Percentiles rank a stretch among this genome's conserved stretches.
These are phyloP conservation scores for Rhodeus uyekii DNA, from an alignment of 2,797 vertebrate genomes.

Conservation along the genomic window DNA sequence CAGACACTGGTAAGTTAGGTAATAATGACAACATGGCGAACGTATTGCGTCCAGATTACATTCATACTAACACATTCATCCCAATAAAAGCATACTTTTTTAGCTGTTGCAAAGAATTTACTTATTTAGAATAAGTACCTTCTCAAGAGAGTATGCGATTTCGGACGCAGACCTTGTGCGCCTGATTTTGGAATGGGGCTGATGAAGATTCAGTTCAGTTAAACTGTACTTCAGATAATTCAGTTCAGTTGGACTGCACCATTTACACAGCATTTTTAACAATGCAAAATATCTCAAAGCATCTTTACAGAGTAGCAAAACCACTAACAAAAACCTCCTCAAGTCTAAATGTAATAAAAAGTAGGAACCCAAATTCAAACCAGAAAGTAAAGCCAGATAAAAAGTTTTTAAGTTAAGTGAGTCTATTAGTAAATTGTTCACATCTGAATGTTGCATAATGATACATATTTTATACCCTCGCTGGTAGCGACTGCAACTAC, in stretches of 20 bases:
- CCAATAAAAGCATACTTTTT: neutral
- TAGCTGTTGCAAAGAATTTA: neutral
- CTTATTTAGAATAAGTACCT: too few species aligned
- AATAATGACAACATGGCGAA: neutral
- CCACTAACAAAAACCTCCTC: neutral
- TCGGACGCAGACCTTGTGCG: neutral
- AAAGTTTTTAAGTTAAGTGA: neutral
- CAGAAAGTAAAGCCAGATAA: neutral
- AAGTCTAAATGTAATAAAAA: neutral
- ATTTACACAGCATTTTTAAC: neutral
- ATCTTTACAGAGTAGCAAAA: neutral
- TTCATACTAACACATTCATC: neutral
- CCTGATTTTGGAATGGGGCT: neutral
- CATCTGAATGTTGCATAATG: neutral
- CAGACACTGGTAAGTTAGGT: neutral
- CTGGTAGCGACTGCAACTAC: neutral
- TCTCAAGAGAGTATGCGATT: neutral
- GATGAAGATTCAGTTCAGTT: neutral
- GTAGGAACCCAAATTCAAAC: neutral
- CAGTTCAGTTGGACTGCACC: neutral
- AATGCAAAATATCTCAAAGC: neutral
- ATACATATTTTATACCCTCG: neutral
- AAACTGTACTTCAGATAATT: neutral
- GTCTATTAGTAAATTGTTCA: neutral
- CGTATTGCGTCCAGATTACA: neutral